Evolutionary conservation across 2,888 invertebrate species (phyloP), one percentile per base, ranked within the genome.

Genomic region (Sturmia bella): DNA sequence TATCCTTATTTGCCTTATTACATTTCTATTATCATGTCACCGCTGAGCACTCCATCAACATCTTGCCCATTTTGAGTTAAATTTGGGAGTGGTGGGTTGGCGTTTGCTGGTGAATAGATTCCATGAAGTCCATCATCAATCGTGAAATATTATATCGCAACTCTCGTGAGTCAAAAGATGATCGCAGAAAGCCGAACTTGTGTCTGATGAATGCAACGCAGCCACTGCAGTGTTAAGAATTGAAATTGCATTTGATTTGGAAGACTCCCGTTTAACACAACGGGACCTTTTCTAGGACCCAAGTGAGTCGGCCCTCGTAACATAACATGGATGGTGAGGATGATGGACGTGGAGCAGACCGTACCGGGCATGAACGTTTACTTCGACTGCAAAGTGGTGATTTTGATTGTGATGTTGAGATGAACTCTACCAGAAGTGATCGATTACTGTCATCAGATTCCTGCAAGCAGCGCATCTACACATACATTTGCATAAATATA

Each of bases 111-210:
- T 54, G 54, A 41, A 4, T 21, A 17, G 54, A 3, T 54, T 54
- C 27, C 27, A 68, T 64, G 21, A 45, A 64, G 13, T 64, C 32
- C 37, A 64, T 64, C 64, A 64, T 64, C 64, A 64, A 32, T 12
- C 59, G 59, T n/a, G 59, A 59, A 41, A 59, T 59, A 7, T 59
- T 59, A 9, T 41, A 59, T 13, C 41, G 59, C 41, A 59, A 41
- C 3, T 13, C 21, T 59, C 21, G 39, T 41, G 59, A 12, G 37
- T 48, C 64, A 64, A 64, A 6, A 64, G 19, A 37, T 64, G 5
- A 19, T 37, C 32, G 19, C 64, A 64, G 17, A 64, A 64, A 1
- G 64, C 17, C 21, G 64, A 64, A 64, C 50, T 64, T 37, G 48
- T 50, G 19, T 48, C 64, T 19, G 39, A 2, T 59, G 41, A 41